Conservation (phyloP, 2,113 vertebrate genomes). For the Leptosomus discolor region DNA sequence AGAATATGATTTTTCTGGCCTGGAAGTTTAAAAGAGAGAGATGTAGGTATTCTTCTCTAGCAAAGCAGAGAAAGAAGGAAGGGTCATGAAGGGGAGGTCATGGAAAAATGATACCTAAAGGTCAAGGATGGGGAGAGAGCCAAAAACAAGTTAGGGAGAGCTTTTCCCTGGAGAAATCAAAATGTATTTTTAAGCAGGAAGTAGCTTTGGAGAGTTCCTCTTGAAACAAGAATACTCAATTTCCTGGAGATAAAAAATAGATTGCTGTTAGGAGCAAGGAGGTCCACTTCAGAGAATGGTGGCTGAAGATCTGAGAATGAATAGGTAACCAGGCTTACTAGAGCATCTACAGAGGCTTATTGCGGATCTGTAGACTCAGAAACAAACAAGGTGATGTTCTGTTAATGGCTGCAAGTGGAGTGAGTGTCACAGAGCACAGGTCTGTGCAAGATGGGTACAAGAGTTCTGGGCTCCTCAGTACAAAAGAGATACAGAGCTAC, state of each 20-base stretch:
- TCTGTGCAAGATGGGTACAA: neutral
- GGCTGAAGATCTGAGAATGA: neutral
- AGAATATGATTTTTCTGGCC: neutral
- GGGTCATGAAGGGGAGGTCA: neutral
- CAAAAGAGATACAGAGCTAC: neutral
- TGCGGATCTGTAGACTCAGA: neutral
- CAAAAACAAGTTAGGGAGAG: slow-evolving; percentile 27
- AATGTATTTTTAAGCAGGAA: slow-evolving; percentile 53
- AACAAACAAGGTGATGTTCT: neutral
- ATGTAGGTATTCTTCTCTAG: neutral
- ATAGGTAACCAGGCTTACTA: neutral
- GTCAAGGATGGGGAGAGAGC: slow-evolving; percentile 42
- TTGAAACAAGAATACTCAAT: slow-evolving; percentile 32
- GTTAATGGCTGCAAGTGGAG: neutral
- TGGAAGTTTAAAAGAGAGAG: neutral
- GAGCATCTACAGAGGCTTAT: neutral
- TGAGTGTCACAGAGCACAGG: fast-evolving
- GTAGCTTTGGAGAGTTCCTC: slow-evolving; percentile 48
- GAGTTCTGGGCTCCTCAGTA: neutral
- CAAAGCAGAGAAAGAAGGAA: neutral
- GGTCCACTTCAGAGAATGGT: neutral
- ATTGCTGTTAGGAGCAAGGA: neutral
- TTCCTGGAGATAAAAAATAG: slow-evolving; percentile 53
- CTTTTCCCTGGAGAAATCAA: slow-evolving; percentile 40
- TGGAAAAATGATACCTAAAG: neutral